Base-by-base conservation (phyloP, 2,113 vertebrate species). In the Reinhardtius hippoglossoides region DNA sequence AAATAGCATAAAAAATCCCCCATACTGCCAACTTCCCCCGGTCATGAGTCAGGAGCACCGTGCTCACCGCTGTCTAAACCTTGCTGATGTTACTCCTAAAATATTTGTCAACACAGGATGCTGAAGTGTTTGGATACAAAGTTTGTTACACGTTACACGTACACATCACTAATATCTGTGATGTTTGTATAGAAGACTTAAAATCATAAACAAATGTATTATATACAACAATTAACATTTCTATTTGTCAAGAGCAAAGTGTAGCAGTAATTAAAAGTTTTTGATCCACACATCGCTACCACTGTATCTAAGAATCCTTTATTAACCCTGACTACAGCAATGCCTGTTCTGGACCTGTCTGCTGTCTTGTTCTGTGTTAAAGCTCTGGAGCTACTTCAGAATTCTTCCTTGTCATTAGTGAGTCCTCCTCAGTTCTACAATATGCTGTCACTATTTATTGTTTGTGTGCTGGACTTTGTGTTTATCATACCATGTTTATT, bases 21-120 rank as follows among this genome's bases (percentile, higher is more conserved):
- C 87, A 35, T n/a, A 27, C 72, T 23, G 20, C 20, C 20, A 83
- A 92, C 85, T 94, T 93, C 92, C 91, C 80, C 50, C 15, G 71
- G 21, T 20, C 13, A 40, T 94, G 92, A 94, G 71, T 94, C 89
- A 93, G 73, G 14, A 48, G 37, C 76, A 54, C 62, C 74, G 15
- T 65, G 66, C 63, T 68, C 61, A 57, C 77, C 76, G 40, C 70
- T 48, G 42, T 74, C 74, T 63, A 67, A 76, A 73, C 74, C 66
- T 5, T 81, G 81, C 80, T 62, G 70, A 42, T 42, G 40, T 9
- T 73, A 14, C 16, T 71, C 67, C 56, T 62, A 67, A 91, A 67
- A 80, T 76, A 78, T 68, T 31, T 63, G 26, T 56, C 61, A 78
- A 52, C 20, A 18, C 40, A 62, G 40, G 10, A 64, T 64, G 58